Conservation (phyloP, 2,797 vertebrate genomes). For the Mormyrus proboscirostris region DNA sequence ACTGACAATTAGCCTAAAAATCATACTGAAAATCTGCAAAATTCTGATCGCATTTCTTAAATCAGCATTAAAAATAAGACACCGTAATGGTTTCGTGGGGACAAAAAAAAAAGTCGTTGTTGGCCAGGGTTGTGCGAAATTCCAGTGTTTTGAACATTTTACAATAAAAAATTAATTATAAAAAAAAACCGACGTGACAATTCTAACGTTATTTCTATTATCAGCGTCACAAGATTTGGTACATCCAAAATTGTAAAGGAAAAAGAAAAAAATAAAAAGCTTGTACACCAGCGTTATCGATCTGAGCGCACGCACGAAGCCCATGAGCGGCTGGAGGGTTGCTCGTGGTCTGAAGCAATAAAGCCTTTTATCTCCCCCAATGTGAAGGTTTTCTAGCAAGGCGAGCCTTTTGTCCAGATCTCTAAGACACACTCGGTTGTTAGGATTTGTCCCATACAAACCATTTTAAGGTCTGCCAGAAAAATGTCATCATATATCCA, state of each 20-base stretch:
- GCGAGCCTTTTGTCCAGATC: not conserved
- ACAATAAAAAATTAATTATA: not conserved
- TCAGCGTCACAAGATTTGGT: not conserved
- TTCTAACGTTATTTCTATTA: not conserved
- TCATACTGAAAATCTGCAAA: not conserved
- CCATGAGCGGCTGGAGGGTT: not conserved
- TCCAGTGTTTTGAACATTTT: not conserved
- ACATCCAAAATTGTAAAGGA: not conserved
- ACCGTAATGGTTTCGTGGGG: not conserved
- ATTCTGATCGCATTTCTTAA: not conserved
- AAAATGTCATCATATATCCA: not conserved
- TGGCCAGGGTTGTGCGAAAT: not conserved
- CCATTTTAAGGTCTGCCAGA: not conserved
- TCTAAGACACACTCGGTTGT: not conserved
- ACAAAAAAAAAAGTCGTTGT: not conserved
- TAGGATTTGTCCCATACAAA: not conserved
- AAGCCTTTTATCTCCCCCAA: not conserved
- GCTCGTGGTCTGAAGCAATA: not conserved
- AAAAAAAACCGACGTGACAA: not conserved
- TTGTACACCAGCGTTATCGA: not conserved
- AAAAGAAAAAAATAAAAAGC: not conserved
- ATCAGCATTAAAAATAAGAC: not conserved
- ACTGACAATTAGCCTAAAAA: not conserved
- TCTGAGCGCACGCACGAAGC: not conserved
- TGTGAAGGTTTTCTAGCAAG: not conserved